These are phyloP conservation scores for Ricordea florida DNA, from an alignment of 92 coral and sea anemone genomes.

Conservation along the genomic window DNA sequence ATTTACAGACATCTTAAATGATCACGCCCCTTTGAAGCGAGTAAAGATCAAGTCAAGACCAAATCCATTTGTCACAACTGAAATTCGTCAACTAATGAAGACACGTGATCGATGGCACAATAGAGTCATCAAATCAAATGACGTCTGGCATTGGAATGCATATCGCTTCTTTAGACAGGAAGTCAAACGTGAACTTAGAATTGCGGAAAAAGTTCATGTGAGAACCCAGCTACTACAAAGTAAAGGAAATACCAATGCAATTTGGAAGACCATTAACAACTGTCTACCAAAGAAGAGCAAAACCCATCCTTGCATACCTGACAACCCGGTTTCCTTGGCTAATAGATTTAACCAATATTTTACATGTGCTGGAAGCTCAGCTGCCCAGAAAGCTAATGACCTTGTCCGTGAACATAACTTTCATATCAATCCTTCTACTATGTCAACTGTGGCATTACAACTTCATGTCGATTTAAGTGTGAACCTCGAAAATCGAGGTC, in stretches of 20 bases:
- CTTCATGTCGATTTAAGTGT: not conserved
- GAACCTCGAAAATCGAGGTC: too few relatives aligned
- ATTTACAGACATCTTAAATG: constrained; percentile 39
- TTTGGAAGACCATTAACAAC: constrained; percentile 11
- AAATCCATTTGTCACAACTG: constrained; percentile 14
- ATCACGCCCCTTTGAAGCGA: constrained; percentile 19
- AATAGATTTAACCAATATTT: not conserved
- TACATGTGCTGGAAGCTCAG: not conserved
- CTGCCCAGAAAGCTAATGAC: constrained; percentile 16
- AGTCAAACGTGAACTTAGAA: constrained; percentile 11
- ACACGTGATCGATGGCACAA: constrained; percentile 36
- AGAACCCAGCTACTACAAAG: not conserved
- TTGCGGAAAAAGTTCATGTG: constrained; percentile 10
- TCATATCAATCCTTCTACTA: not conserved
- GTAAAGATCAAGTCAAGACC: constrained; percentile 31
- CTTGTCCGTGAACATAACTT: not conserved
- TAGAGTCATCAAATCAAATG: constrained; percentile 13
- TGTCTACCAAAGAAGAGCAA: constrained; percentile 1
- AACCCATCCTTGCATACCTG: not conserved
- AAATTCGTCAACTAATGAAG: constrained; percentile 33
- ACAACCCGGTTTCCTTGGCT: not conserved
- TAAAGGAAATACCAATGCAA: constrained; percentile 16
- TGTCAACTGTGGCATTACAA: not conserved
- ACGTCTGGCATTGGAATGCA: not conserved
- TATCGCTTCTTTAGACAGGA: constrained; percentile 20